These are phyloP conservation scores for Andrena trimmerana DNA, from an alignment of 2,888 invertebrate genomes.

Conservation along the genomic window DNA sequence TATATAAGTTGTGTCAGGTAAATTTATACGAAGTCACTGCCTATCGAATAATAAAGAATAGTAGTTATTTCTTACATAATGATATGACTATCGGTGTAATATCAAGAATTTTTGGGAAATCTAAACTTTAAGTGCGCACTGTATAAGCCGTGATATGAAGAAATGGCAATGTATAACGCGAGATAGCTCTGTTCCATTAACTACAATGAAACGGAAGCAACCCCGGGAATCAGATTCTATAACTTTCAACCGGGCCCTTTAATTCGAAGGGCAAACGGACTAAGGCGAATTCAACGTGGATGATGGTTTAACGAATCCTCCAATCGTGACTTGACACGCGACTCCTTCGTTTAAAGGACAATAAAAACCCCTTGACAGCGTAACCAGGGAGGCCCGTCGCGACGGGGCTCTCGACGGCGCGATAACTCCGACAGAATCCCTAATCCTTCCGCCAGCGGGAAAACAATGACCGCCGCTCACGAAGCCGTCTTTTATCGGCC, in stretches of 20 bases:
- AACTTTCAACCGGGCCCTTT: background rate
- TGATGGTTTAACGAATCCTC: background rate
- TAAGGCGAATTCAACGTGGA: background rate
- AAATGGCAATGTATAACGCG: too few relatives aligned
- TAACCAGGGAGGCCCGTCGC: slow-evolving; percentile 9
- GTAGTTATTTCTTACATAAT: too few relatives aligned
- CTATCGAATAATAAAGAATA: too few relatives aligned
- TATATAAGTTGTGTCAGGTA: too few relatives aligned
- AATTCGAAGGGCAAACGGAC: too few relatives aligned
- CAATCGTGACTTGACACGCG: slow-evolving; percentile 20
- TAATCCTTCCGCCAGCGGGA: background rate
- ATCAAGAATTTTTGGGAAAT: too few relatives aligned
- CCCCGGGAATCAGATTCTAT: background rate
- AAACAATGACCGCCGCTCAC: slow-evolving; percentile 29
- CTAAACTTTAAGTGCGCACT: too few relatives aligned
- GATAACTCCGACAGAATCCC: slow-evolving; percentile 4
- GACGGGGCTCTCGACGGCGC: background rate
- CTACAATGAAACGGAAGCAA: too few relatives aligned
- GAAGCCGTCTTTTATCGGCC: slow-evolving; percentile 24
- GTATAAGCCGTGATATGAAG: too few relatives aligned
- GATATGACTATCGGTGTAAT: too few relatives aligned
- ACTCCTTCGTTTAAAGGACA: slow-evolving; percentile 27
- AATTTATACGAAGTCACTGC: too few relatives aligned
- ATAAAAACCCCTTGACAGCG: slow-evolving; percentile 10
- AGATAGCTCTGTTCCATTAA: too few relatives aligned